A percentile compares a stretch with the other conserved stretches of the same genome.
Evolutionary conservation across 2,113 vertebrate species (phyloP).

Genomic region (Phocoena phocoena): DNA sequence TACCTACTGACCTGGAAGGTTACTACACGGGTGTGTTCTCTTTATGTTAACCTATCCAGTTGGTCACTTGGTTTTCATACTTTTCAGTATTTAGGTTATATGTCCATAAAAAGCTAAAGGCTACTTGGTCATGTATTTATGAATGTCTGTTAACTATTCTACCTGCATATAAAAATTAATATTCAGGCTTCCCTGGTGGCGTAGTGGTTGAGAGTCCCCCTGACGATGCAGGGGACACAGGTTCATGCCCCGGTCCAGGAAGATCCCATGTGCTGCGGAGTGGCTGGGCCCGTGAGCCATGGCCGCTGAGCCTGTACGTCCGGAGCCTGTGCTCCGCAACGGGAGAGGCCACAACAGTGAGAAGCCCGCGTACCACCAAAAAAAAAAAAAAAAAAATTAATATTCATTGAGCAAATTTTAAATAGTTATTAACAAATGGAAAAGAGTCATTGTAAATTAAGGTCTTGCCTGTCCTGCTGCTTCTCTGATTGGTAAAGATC

Average conservation of each 20-base stretch:
- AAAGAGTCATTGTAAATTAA: neutral
- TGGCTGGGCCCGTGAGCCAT: too few species aligned
- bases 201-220: too few species aligned
- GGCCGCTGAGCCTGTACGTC: too few species aligned
- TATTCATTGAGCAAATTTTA: neutral
- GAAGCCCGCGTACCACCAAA: accelerated
- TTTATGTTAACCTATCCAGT: too few species aligned
- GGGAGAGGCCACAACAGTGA: too few species aligned
- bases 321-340: too few species aligned
- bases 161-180: neutral
- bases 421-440: neutral
- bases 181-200: neutral
- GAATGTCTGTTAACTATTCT: neutral
- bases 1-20: neutral
- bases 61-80: neutral
- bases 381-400: neutral
- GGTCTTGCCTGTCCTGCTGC: neutral
- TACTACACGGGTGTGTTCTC: neutral
- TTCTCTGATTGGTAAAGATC: neutral
- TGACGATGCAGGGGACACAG: too few species aligned
- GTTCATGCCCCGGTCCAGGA: too few species aligned
- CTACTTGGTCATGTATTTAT: too few species aligned
- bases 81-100: neutral
- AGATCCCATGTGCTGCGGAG: too few species aligned
- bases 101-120: neutral